Conservation (phyloP, 2,113 vertebrate genomes). For the Rhinolophus sinicus region DNA sequence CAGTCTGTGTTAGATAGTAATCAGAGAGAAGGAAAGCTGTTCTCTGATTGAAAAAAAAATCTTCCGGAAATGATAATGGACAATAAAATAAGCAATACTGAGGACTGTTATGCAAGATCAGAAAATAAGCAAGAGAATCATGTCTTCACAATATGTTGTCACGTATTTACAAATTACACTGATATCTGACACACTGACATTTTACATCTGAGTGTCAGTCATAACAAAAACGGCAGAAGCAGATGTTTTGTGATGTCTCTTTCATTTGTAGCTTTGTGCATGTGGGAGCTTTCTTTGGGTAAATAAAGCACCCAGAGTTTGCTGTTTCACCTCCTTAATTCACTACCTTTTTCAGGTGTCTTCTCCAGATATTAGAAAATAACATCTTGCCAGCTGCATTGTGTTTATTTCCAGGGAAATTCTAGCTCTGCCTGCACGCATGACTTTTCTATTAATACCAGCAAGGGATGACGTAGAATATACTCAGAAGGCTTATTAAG, state of each 20-base stretch:
- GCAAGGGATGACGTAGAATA: neutral
- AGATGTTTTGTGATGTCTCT: constrained; percentile 73
- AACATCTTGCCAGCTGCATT: neutral
- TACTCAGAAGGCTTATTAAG: neutral
- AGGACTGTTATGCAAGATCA: neutral
- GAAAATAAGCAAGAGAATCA: constrained; percentile 53
- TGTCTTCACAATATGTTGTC: constrained; percentile 69
- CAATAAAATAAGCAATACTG: constrained; percentile 47
- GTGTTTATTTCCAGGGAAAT: neutral
- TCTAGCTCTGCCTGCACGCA: neutral
- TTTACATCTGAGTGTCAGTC: constrained; percentile 78
- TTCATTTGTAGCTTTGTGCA: constrained; percentile 66
- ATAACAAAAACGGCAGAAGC: constrained; percentile 70
- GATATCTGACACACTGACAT: constrained; percentile 75
- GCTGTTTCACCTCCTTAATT: neutral
- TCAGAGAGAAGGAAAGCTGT: neutral
- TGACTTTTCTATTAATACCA: neutral
- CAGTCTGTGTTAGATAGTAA: neutral
- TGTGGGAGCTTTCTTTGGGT: neutral
- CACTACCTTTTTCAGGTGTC: neutral
- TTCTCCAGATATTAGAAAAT: neutral
- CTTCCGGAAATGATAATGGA: neutral
- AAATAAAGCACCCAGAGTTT: neutral
- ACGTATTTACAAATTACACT: constrained; percentile 77
- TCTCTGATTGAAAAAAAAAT: neutral